Base-by-base conservation (phyloP, 2,797 vertebrate species). In the Pipistrellus pipistrellus region DNA sequence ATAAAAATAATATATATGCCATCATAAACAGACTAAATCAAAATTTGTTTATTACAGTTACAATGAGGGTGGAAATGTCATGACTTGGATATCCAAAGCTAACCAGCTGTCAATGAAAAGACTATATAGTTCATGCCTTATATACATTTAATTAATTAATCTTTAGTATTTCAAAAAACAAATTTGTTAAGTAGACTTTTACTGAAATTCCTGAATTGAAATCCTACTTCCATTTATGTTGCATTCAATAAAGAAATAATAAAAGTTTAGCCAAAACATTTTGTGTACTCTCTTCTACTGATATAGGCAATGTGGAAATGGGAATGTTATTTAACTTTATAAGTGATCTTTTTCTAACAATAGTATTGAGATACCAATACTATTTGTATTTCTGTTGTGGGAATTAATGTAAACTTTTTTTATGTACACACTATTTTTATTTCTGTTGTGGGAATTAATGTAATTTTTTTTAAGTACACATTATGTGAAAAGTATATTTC, bases 181-280 rank as follows among this genome's bases (percentile, higher is more conserved):
- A 89, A 82, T 71, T 91, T 78, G 11, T 82, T 93, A 8, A 62
- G 13, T 44, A 85, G 59, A 78, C 7, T 41, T 76, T 90, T 91
- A 64, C 9, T 51, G 2, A 88, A 69, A 73, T 88, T 7, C 4
- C 5, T 93, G 57, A 93, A 62, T 64, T 75, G 10, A 80, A 21
- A 41, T 75, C 78, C 11, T 53, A 66, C 55, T 96, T 85, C 6
- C 21, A 30, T 77, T 78, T 69, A 44, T 69, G 11, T 35, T 84
- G 0, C 41, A 48, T n/a, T 76, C 0, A 32, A 30, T 59, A 89
- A 89, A 71, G 4, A 0, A 44, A 44, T 11, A 87, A 57, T 21
- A 84, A 76, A 87, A 78, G 25, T n/a, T 80, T 84, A 62, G 10
- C 13, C 44, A 32, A 91, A 57, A 44, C 9, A 86, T 53, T 55